Conservation (phyloP, 2,113 vertebrate genomes). For the human region GRCh38 chr9:106326001-106326500, state of each 20-base stretch:
- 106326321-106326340: constrained; percentile 19
- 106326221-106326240: neutral
- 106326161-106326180: neutral
- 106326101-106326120: neutral
- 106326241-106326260: neutral
- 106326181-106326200: neutral
- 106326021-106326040: neutral
- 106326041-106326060: neutral
- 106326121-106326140: neutral
- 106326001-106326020: neutral
- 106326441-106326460: constrained; percentile 44
- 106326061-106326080: neutral
- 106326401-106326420: constrained; percentile 32
- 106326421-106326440: constrained; percentile 54
- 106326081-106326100: neutral
- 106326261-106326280: neutral
- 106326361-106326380: constrained; percentile 50
- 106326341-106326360: neutral
- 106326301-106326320: constrained; percentile 13
- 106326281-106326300: neutral
- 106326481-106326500: constrained; percentile 47
- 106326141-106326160: neutral
- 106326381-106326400: constrained; percentile 46
- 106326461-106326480: constrained; percentile 68
- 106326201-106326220: neutral